Base-by-base conservation (phyloP, 23 tunicate species). In the Styela plicata region DNA sequence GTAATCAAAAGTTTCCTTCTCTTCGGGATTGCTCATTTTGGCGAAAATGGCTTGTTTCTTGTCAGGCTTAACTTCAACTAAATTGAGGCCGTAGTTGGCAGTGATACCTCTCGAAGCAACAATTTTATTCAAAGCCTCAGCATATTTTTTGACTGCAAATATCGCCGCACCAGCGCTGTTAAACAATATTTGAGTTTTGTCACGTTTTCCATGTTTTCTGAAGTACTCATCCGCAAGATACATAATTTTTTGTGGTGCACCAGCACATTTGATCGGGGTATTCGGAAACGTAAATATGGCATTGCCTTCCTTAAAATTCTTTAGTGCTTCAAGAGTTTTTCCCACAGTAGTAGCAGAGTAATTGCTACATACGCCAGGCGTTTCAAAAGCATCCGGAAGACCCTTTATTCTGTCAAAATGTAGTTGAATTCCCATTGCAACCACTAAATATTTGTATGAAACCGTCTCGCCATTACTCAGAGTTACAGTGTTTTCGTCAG, bases 211-310 rank as follows among this genome's bases (percentile, higher is more conserved):
- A 37, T 87, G 80, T 88, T 94, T 94, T 32, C 88, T 73, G 24
- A 89, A 89, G 73, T 82, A 89, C 73, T 90, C 95, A 26, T 94
- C 95, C 24, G 89, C 95, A 13, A 94, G 73, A 34, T 89, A 94
- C 98, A 94, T 94, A 27, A 94, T 94, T 71, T 94, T 94, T 37
- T 94, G 98, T 2, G 98, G 98, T 26, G 98, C 98, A 25, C 98
- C 98, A 25, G 98, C 91, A 32, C 98, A 94, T 83, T 94, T 94
- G 3, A 94, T 74, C 2, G 98, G 95, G 29, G 90, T 92, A 24
- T 74, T 34, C 0, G 98, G 98, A 79, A 94, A 94, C 1, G 98
- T 94, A 68, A 94, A 94, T 34, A 94, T 89, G 17, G 98, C 98
- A 79, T 94, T 94, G 74, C 98, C 98, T 78, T 83, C 85, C 52